These are phyloP conservation scores for Pardosa pseudoannulata DNA, from an alignment of 2,888 invertebrate species.

Conservation along the genomic window DNA sequence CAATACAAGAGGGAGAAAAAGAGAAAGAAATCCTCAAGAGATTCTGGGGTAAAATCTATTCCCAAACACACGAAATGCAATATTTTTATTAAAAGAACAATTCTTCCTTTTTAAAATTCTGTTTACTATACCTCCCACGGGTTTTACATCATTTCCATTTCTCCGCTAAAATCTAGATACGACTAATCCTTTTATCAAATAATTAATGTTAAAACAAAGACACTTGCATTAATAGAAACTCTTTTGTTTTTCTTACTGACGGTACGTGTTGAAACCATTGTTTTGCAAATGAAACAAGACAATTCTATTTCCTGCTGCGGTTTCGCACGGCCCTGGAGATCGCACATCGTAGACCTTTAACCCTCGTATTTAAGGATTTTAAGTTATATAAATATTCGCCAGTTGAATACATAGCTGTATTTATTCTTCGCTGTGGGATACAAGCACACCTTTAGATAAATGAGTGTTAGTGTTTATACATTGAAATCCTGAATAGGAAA, in stretches of 20 bases:
- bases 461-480: neutral
- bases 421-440: neutral
- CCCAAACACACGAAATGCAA: too few relatives aligned
- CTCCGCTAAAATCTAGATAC: neutral
- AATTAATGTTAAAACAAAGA: neutral
- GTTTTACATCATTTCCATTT: neutral
- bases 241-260: neutral
- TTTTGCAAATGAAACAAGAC: neutral
- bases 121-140: neutral
- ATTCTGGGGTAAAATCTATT: too few relatives aligned
- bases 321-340: neutral
- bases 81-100: too few relatives aligned
- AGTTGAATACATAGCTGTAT: neutral
- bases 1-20: too few relatives aligned
- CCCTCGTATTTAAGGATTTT: neutral
- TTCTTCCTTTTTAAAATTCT: too few relatives aligned
- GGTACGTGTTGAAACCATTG: neutral
- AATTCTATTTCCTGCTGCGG: neutral
- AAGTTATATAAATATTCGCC: slow-evolving; percentile 9
- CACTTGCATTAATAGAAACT: neutral
- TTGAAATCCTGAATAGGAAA: too few relatives aligned
- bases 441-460: neutral
- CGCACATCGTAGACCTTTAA: neutral
- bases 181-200: neutral
- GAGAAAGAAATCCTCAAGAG: too few relatives aligned